phyloP scores from a whole-genome alignment of 2,888 invertebrate species.

The Ectemnius cavifrons region DNA sequence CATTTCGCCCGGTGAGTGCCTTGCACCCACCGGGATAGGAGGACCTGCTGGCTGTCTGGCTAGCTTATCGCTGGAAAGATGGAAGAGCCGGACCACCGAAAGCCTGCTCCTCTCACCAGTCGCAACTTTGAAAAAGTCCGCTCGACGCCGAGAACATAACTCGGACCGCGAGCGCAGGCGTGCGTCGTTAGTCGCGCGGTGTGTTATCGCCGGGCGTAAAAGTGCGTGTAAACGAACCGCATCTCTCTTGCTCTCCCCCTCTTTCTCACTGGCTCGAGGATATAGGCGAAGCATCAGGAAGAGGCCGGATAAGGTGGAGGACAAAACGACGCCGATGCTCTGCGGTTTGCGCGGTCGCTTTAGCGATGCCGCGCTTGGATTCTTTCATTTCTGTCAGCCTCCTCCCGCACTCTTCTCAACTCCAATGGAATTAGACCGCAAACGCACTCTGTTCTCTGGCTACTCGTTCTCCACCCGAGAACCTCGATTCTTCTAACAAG shows the following conservation, averaged over 20 bases:
- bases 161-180: not conserved
- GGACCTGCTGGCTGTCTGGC: not conserved
- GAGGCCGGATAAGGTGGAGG: constrained; percentile 4
- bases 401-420: no score
- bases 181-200: constrained; percentile 1
- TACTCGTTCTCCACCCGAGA: no score
- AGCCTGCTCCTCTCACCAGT: not conserved
- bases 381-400: no score
- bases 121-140: not conserved
- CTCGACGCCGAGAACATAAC: constrained; percentile 21
- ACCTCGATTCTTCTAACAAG: no score
- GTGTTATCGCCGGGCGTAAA: constrained; percentile 1
- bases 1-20: no score
- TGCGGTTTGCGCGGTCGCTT: not conserved
- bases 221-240: constrained; percentile 6
- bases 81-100: constrained; percentile 5
- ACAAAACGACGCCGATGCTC: not conserved
- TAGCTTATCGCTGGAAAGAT: not conserved
- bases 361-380: constrained; percentile 1
- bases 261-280: not conserved
- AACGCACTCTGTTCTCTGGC: not conserved
- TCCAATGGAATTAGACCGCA: not conserved
- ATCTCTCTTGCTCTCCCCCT: not conserved
- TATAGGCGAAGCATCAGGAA: not conserved
- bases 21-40: no score